Conservation (phyloP, 2,797 vertebrate species). For the Enteromius paludinosus region DNA sequence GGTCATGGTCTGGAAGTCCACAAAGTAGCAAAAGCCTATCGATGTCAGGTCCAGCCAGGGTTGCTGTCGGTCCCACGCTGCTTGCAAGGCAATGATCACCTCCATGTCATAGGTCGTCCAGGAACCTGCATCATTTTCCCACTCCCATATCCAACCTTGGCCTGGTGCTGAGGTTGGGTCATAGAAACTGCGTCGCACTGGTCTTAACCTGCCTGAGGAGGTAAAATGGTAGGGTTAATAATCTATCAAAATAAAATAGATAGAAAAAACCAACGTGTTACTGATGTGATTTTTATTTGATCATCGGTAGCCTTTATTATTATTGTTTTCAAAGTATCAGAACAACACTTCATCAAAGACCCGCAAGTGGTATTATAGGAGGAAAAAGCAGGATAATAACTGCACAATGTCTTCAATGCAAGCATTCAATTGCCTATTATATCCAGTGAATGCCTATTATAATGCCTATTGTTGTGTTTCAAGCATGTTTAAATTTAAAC, state of each 20-base stretch:
- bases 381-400: conserved; percentile 14
- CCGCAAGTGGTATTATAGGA: not conserved
- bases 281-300: not conserved
- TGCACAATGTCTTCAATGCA: not conserved
- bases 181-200: conserved; percentile 91
- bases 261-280: not conserved
- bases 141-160: conserved; percentile 94
- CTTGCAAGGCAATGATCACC: conserved; percentile 91
- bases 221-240: not conserved
- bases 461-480: conserved; percentile 5
- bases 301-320: not conserved
- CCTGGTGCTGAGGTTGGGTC: conserved; percentile 87
- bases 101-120: conserved; percentile 95
- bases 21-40: conserved; percentile 90
- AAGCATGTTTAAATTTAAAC: conserved; percentile 3
- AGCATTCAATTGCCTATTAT: conserved; percentile 1
- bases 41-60: conserved; percentile 90
- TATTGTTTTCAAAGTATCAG: not conserved
- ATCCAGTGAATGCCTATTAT: not conserved
- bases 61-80: conserved; percentile 85
- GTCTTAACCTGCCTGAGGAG: conserved; percentile 88
- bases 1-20: conserved; percentile 93
- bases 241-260: not conserved
- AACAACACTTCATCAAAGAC: conserved; percentile 15
- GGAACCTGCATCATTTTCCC: conserved; percentile 89